Evolutionary conservation across 2,113 vertebrate species (phyloP), one percentile per base, ranked within the genome.

Genomic region (Globicephala melas): DNA sequence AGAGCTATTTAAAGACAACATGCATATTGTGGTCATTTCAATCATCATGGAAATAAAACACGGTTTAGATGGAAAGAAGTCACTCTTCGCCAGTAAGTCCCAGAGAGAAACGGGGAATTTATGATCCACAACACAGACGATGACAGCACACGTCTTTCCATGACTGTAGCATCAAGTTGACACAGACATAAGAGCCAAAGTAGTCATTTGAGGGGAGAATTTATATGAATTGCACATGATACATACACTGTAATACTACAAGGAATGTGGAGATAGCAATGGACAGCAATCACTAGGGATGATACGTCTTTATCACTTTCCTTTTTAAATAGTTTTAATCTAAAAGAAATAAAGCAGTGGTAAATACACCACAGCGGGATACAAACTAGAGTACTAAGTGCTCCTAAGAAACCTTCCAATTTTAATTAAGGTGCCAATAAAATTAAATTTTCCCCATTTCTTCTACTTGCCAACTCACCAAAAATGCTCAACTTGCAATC

Each of bases 371-470:
- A 94, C 53, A 23, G 21, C 1, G 6, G 38, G 7, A 68, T 77
- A 68, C 31, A 89, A 88, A 81, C 74, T 0, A 33, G n/a, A 93
- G 44, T 17, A 55, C 21, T 36, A 94, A 95, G 71, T 26, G 33
- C 38, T 92, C 82, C 83, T 63, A 53, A 65, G 41, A 76, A 97
- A 76, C 26, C 17, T 76, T n/a, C 60, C n/a, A 11, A 55, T 84
- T 82, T 92, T 94, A 94, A 95, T 82, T 71, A 96, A 41, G 18
- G 20, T 41, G 28, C 36, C 67, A 36, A 41, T 71, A 95, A 92
- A 92, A 96, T 87, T 87, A 83, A 87, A 87, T 65, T 79, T 90
- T 70, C 91, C 50, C 67, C 50, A 90, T 86, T 92, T 96, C 83
- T 28, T 73, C 23, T 33, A 33, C 18, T 65, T 86, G 31, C 13